These are phyloP conservation scores for Ictidomys tridecemlineatus DNA, from an alignment of 2,113 vertebrate species.

Conservation along the genomic window DNA sequence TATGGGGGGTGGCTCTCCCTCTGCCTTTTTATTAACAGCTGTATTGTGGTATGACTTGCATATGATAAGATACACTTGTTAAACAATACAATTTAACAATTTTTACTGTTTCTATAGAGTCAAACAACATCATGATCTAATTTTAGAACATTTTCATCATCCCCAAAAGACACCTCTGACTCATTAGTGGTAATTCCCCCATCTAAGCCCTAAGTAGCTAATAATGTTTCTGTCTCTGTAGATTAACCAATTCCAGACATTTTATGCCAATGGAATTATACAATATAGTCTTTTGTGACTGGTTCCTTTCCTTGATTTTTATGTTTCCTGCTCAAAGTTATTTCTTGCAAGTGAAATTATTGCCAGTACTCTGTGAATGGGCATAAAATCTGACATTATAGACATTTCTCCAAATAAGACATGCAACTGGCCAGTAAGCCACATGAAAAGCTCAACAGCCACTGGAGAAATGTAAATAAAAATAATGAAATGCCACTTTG, in stretches of 20 bases:
- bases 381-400: background rate
- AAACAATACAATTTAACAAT: background rate
- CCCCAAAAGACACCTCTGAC: background rate
- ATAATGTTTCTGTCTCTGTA: background rate
- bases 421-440: background rate
- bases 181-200: background rate
- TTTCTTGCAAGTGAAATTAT: background rate
- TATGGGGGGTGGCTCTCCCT: background rate
- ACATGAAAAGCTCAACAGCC: background rate
- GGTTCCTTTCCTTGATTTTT: background rate
- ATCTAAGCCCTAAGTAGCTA: background rate
- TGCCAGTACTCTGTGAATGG: background rate
- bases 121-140: background rate
- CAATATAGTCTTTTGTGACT: background rate
- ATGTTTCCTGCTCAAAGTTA: background rate
- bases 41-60: background rate
- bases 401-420: background rate
- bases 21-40: background rate
- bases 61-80: background rate
- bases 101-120: background rate
- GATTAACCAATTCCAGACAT: background rate
- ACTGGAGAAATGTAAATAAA: background rate
- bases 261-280: background rate
- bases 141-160: background rate
- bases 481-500: background rate